Percentiles rank a stretch among this genome's conserved stretches.
Conservation (phyloP, 2,113 vertebrate genomes). For the Corvus cornix region DNA sequence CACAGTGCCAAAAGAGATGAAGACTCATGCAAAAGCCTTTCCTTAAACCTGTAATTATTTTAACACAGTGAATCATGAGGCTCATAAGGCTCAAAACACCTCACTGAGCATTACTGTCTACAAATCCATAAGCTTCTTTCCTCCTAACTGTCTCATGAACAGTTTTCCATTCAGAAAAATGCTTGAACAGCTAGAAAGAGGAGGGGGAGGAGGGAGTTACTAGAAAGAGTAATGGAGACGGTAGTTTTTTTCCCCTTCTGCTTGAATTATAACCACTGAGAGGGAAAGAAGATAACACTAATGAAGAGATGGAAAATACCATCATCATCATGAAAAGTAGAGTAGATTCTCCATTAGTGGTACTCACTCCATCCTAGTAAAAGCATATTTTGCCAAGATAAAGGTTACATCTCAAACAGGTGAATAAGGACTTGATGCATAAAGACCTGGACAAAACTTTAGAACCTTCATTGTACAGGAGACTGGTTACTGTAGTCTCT, state of each 20-base stretch:
- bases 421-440: background rate
- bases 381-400: background rate
- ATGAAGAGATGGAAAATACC: background rate
- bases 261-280: background rate
- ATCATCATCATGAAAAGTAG: background rate
- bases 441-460: background rate
- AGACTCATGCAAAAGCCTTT: background rate
- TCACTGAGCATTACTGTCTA: background rate
- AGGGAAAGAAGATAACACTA: background rate
- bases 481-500: background rate
- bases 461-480: background rate
- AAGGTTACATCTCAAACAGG: background rate
- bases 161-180: background rate
- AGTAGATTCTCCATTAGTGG: background rate
- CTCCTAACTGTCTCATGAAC: background rate
- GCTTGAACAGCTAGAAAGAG: background rate
- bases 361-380: background rate
- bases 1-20: background rate
- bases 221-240: background rate
- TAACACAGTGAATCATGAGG: background rate
- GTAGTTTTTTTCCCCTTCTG: background rate
- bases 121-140: background rate
- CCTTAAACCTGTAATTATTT: background rate
- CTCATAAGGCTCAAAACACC: background rate
- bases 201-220: accelerated